Base-by-base conservation (phyloP, 1,140 invertebrate genomes). In the Chymomyza costata region DNA sequence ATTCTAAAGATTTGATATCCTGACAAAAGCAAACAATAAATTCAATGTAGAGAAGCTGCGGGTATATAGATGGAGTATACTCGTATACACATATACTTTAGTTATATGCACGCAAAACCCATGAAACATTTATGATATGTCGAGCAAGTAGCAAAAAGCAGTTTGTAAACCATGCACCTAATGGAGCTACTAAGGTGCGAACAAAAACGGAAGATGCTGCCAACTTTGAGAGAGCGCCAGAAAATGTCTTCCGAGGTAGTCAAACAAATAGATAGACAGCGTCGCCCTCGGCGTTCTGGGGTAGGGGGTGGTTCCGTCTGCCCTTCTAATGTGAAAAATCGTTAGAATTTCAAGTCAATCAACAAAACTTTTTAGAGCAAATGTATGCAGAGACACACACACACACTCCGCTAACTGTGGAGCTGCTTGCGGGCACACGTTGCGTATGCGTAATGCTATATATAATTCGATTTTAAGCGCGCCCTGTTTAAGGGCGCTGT, bases 251-350 rank as follows among this genome's bases (percentile, higher is more conserved):
- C 70, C 71, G 69, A 55, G 50, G 54, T 63, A 66, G 71, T 78
- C 63, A 66, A 56, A 71, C n/a, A n/a, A n/a, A n/a, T 53, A 56
- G 71, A 71, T 66, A 76, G 71, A 71, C 71, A 71, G 57, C 3
- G 21, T 5, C 3, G 21, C 21, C 8, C 3, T 3, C 21, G 21
- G 21, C 21, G 21, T 5, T 25, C 3, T 46, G 65, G 65, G n/a
- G 19, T 51, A 53, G 64, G 15, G 13, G 19, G 8, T 21, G 39
- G 47, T 49, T n/a, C n/a, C 16, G 46, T 7, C 13, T 18, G 17
- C 34, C 19, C 30, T 53, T 54, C 73, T 80, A 80, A 80, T 80
- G 73, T 80, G 60, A 67, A 80, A 34, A 80, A 80, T 80, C 73
- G 73, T 80, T 80, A 73, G 50, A 62, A 49, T 62, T 76, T 55